Percentiles rank a stretch among this genome's conserved stretches.
These are phyloP conservation scores for Thereva nobilitata DNA, from an alignment of 2,888 invertebrate genomes.

Conservation along the genomic window DNA sequence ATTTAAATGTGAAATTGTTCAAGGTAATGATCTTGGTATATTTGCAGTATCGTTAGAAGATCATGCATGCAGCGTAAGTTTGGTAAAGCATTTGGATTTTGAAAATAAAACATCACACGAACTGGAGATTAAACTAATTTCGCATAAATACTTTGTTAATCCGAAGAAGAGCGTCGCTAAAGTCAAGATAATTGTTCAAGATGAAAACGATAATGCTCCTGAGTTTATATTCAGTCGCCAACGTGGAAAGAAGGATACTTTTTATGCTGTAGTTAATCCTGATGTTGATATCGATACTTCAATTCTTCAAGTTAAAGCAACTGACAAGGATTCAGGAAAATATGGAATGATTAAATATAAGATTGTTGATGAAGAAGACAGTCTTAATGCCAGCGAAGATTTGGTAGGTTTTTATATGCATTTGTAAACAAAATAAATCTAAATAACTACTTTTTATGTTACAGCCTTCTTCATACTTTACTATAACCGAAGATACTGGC, in stretches of 20 bases:
- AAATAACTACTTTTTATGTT: slow-evolving; percentile 18
- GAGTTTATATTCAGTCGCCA: slow-evolving; percentile 74
- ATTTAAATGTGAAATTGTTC: slow-evolving; percentile 77
- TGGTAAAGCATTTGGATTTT: slow-evolving; percentile 75
- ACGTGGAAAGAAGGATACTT: slow-evolving; percentile 68
- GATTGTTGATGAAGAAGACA: slow-evolving; percentile 56
- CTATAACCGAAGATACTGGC: slow-evolving; percentile 74
- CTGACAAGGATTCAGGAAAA: slow-evolving; percentile 83
- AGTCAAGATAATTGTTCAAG: slow-evolving; percentile 78
- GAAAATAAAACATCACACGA: slow-evolving; percentile 75
- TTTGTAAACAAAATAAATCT: background rate
- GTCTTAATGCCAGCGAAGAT: slow-evolving; percentile 49
- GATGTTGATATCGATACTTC: slow-evolving; percentile 75
- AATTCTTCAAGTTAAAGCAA: slow-evolving; percentile 82
- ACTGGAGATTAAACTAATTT: slow-evolving; percentile 76
- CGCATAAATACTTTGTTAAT: slow-evolving; percentile 79
- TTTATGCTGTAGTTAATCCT: slow-evolving; percentile 77
- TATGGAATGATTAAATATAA: slow-evolving; percentile 78
- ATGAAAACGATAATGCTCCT: slow-evolving; percentile 89
- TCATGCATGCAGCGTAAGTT: slow-evolving; percentile 78
- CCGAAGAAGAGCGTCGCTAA: slow-evolving; percentile 73
- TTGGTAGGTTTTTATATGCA: slow-evolving; percentile 46
- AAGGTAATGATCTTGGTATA: slow-evolving; percentile 69
- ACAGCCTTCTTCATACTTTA: slow-evolving; percentile 64
- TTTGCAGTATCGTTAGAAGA: slow-evolving; percentile 77